Evolutionary conservation across 2,888 invertebrate genomes (phyloP).

Genomic region (Nebria brevicollis): DNA sequence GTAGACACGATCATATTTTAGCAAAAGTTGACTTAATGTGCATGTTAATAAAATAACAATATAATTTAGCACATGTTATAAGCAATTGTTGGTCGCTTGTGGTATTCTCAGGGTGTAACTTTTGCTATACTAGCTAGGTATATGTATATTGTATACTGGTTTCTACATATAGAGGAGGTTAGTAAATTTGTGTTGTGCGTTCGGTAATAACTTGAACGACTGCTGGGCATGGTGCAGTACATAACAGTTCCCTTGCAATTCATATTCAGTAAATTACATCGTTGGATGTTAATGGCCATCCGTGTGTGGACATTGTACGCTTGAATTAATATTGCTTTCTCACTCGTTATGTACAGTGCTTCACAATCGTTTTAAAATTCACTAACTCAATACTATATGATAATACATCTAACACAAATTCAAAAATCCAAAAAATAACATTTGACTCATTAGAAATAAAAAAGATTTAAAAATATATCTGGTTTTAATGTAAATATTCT

Average conservation of each 20-base stretch:
- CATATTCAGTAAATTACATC: constrained; percentile 38
- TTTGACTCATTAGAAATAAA: too few species aligned
- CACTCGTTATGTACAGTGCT: neutral
- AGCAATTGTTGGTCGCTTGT: constrained; percentile 3
- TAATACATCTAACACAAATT: neutral
- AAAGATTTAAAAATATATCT: too few species aligned
- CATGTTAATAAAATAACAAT: constrained; percentile 2
- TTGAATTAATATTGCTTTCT: constrained; percentile 28
- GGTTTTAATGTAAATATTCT: too few species aligned
- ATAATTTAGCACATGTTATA: constrained; percentile 5
- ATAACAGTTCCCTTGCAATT: constrained; percentile 28
- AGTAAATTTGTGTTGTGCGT: constrained; percentile 10
- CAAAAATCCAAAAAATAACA: too few species aligned
- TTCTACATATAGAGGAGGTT: constrained; percentile 2
- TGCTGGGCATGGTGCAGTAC: constrained; percentile 20
- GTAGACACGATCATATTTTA: neutral
- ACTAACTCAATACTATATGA: neutral
- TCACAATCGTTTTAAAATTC: neutral
- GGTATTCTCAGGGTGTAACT: constrained; percentile 2
- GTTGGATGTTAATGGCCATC: constrained; percentile 32
- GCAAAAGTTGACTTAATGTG: neutral
- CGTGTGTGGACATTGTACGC: constrained; percentile 29
- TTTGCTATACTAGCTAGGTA: constrained; percentile 1
- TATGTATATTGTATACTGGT: neutral
- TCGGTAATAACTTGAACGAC: constrained; percentile 20